Evolutionary conservation across 1,140 invertebrate species (phyloP), one percentile per base, ranked within the genome.

Genomic region (Orchestia grillus): DNA sequence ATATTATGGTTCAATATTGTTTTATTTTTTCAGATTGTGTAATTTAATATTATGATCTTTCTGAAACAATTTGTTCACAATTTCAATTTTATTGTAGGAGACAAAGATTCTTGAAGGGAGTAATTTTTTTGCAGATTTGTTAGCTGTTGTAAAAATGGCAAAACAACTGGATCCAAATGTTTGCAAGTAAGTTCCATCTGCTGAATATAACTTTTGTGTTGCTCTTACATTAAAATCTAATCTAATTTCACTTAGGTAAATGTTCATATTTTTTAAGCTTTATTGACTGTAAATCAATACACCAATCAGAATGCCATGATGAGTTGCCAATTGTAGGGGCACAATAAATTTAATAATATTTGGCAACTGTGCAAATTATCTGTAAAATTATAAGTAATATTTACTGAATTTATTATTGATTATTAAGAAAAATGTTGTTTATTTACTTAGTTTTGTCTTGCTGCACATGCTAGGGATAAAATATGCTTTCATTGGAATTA

Each of bases 121-220:
- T 36, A 77, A 77, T 77, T 19, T 77, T 28, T 77, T 77, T 23
- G 11, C 15, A 15, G 28, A 77, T 77, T 77, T 77, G 11, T 77
- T 28, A 77, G 62, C 1, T 15, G 3, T 77, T 77, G 62, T n/a
- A 77, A 77, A 77, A 42, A 90, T 90, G 88, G 28, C 88, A 41
- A 90, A 90, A 41, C 88, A 90, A 42, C 88, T 90, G 42, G 88
- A 90, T 41, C 88, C 88, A 42, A 1, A 23, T 42, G 88, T 90
- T 90, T 90, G 88, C 88, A 90, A 90, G 88, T 90, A 42, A 90
- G 88, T 90, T 90, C 19, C 3, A 90, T 90, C 15, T 90, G 28
- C 88, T 42, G 47, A 6, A 41, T 90, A 44, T 90, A 36, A 90
- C 42, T 90, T 90, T 42, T 42, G 1, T 90, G 15, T 90, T 90